Percentiles rank a stretch among this genome's conserved stretches.
Conservation (phyloP, 2,888 invertebrate species). For the Eristalinus sepulchralis region DNA sequence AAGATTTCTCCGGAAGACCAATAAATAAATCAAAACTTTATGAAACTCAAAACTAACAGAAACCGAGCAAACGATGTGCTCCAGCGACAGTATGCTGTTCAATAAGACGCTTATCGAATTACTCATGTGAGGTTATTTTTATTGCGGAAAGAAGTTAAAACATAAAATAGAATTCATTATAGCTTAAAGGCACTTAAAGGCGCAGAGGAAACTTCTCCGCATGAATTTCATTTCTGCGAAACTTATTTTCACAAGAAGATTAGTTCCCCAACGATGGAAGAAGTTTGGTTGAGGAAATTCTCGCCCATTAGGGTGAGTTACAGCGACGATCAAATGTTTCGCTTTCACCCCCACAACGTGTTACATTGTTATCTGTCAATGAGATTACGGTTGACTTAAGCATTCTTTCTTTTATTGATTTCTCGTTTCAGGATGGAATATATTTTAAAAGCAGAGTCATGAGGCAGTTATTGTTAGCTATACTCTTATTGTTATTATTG, state of each 20-base stretch:
- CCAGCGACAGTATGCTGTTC: background rate
- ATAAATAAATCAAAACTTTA: background rate
- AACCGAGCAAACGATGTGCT: background rate
- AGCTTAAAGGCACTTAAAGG: background rate
- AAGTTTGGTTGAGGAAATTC: background rate
- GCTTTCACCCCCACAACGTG: background rate
- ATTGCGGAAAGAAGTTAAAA: background rate
- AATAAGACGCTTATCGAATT: background rate
- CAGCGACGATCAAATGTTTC: background rate
- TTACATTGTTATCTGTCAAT: background rate
- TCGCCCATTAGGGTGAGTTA: background rate
- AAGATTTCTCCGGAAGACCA: background rate
- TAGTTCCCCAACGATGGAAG: background rate
- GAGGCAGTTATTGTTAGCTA: conserved; percentile 45
- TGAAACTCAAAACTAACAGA: background rate
- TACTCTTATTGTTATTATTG: conserved; percentile 42
- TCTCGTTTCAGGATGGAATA: conserved; percentile 43
- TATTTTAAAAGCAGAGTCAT: conserved; percentile 40
- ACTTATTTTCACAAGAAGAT: background rate
- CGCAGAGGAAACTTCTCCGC: background rate
- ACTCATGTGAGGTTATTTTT: background rate
- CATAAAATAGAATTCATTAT: background rate
- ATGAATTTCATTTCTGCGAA: background rate
- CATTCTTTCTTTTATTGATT: background rate
- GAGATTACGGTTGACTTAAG: background rate